Conservation (phyloP, 2,888 invertebrate genomes). For the Diaphora mendica region DNA sequence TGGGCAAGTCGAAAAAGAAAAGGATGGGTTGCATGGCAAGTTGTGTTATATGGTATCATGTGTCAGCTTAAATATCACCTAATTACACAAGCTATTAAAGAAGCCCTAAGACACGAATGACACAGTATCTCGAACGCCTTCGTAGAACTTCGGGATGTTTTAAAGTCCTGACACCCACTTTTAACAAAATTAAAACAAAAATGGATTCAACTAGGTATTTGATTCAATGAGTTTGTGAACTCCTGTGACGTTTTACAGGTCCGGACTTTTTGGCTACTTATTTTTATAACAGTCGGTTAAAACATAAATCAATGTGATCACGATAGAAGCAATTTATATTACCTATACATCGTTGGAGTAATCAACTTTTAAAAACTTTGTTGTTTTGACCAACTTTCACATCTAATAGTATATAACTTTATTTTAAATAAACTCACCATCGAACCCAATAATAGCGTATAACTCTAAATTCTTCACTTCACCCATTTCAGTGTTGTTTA, state of each 20-base stretch:
- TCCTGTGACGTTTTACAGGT: background rate
- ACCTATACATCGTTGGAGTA: background rate
- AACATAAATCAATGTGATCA: background rate
- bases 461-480: slow-evolving; percentile 88
- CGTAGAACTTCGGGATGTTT: background rate
- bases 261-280: background rate
- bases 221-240: no score
- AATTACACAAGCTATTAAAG: background rate
- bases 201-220: background rate
- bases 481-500: slow-evolving; percentile 60
- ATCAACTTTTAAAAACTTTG: slow-evolving; percentile 12
- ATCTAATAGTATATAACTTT: no score
- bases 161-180: background rate
- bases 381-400: slow-evolving; percentile 9
- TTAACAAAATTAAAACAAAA: background rate
- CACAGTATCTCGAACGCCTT: background rate
- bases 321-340: background rate
- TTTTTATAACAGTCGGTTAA: background rate
- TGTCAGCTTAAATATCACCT: no score
- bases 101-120: background rate
- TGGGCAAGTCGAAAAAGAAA: background rate
- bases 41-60: background rate
- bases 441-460: slow-evolving; percentile 92
- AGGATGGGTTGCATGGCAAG: background rate
- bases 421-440: slow-evolving; percentile 84